phyloP scores from a whole-genome alignment of 2,888 invertebrate species.

The Neoaliturus tenellus region DNA sequence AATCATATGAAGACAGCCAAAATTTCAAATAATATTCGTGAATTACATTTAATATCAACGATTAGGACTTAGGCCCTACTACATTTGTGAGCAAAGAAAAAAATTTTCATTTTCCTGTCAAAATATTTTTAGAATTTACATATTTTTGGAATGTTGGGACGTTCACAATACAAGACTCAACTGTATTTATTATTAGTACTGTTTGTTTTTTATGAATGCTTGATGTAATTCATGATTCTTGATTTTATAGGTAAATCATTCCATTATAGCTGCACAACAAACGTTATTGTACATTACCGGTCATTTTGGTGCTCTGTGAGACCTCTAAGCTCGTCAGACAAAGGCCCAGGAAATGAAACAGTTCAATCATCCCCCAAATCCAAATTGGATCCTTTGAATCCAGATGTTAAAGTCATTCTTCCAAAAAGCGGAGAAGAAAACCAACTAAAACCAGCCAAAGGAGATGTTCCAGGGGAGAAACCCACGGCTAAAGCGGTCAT shows the following conservation, averaged over 20 bases:
- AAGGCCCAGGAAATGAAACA: neutral
- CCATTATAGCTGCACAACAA: neutral
- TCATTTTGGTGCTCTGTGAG: neutral
- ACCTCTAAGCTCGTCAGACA: constrained; percentile 27
- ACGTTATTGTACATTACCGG: neutral
- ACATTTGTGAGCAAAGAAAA: no score
- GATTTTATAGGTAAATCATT: constrained; percentile 15
- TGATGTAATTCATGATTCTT: no score
- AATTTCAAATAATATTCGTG: no score
- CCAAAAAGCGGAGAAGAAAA: neutral
- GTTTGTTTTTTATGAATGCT: no score
- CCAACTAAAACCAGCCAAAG: neutral
- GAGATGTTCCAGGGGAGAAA: constrained; percentile 10
- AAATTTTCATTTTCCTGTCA: no score
- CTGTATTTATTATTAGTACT: no score
- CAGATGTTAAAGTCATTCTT: constrained; percentile 28
- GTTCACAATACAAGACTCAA: no score
- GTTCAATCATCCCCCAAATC: neutral
- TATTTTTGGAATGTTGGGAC: no score
- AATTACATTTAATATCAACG: no score
- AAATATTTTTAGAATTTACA: no score
- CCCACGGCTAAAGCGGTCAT: constrained; percentile 30
- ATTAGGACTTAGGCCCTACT: no score
- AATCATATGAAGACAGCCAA: no score
- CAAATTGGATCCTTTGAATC: constrained; percentile 23